These are phyloP conservation scores for Xiphorhynchus elegans DNA, from an alignment of 2,113 vertebrate genomes.

Conservation along the genomic window DNA sequence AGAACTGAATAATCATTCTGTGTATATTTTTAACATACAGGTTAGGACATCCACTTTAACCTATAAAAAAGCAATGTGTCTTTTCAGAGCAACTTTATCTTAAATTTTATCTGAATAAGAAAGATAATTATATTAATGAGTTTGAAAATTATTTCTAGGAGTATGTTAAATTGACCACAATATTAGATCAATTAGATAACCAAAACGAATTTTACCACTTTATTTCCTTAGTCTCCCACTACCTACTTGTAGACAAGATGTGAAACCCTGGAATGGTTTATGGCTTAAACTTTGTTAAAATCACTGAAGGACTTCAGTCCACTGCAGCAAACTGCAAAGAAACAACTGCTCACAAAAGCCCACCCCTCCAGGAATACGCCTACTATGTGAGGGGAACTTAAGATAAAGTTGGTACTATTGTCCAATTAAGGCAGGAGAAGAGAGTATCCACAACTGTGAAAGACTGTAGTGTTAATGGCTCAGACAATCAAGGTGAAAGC, in stretches of 20 bases:
- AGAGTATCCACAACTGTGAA: background rate
- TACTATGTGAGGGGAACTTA: background rate
- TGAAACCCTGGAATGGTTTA: background rate
- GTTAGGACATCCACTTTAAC: background rate
- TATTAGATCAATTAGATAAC: background rate
- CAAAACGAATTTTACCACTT: background rate
- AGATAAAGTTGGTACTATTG: background rate
- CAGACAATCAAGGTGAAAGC: background rate
- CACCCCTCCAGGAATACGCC: background rate
- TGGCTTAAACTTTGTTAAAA: background rate
- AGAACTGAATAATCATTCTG: background rate
- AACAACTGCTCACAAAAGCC: background rate
- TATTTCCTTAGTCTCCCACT: background rate
- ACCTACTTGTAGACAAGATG: background rate
- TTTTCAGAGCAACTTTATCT: background rate
- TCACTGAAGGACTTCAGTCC: background rate
- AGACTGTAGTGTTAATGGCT: background rate
- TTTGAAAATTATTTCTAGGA: background rate
- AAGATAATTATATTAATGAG: background rate
- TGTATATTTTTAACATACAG: background rate
- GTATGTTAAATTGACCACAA: background rate
- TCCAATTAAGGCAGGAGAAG: background rate
- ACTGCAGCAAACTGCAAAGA: background rate
- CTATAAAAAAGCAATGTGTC: background rate
- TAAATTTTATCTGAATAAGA: background rate